These are phyloP conservation scores for Oxycera nigricornis DNA, from an alignment of 2,888 invertebrate species.

Conservation along the genomic window DNA sequence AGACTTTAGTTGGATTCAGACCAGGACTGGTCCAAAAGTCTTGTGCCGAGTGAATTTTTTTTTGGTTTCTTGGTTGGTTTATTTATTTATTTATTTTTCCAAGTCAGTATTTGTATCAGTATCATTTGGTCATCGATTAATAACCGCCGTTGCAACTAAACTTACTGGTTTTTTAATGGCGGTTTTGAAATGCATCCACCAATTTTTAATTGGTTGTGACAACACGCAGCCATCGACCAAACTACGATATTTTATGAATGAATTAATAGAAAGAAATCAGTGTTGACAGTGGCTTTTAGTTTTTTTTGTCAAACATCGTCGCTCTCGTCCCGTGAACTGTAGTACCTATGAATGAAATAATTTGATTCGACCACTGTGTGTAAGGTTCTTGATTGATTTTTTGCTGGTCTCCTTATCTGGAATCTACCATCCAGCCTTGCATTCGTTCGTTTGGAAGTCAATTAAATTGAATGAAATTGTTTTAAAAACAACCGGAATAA, in stretches of 20 bases:
- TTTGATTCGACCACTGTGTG: not conserved
- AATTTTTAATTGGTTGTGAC: slow-evolving; percentile 12
- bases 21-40: not conserved
- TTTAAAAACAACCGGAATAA: not conserved
- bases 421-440: not conserved
- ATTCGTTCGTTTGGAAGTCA: not conserved
- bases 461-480: not conserved
- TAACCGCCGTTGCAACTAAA: slow-evolving; percentile 21
- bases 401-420: not conserved
- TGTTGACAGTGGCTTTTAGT: not conserved
- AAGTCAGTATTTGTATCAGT: too few species aligned
- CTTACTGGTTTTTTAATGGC: not conserved
- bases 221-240: not conserved
- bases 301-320: not conserved
- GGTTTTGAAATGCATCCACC: slow-evolving; percentile 20
- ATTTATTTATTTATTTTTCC: not conserved
- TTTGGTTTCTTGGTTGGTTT: not conserved
- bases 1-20: not conserved
- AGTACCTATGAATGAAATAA: not conserved
- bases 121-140: slow-evolving; percentile 33
- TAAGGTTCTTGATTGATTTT: not conserved
- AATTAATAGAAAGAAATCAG: not conserved
- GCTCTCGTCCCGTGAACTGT: not conserved
- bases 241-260: not conserved
- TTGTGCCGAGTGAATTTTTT: not conserved